phyloP scores from a whole-genome alignment of 2,888 invertebrate species.

The Anorthoa munda region DNA sequence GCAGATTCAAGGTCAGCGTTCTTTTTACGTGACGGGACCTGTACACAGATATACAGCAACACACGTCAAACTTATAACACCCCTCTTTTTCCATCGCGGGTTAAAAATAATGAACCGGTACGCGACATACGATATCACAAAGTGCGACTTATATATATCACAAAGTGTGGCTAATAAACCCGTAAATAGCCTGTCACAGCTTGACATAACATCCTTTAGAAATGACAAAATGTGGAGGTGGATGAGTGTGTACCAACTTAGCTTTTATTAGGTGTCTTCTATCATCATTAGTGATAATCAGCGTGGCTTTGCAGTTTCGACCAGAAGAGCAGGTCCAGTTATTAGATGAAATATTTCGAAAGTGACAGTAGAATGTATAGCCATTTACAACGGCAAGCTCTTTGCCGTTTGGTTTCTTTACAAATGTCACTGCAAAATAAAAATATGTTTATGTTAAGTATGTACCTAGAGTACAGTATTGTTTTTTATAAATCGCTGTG shows the following conservation, averaged over 20 bases:
- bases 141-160: neutral
- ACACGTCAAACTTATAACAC: no score
- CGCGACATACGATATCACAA: no score
- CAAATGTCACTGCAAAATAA: constrained; percentile 49
- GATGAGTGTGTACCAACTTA: constrained; percentile 22
- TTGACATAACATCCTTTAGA: constrained; percentile 21
- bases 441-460: neutral
- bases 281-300: constrained; percentile 47
- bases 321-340: constrained; percentile 72
- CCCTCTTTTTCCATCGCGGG: no score
- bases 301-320: constrained; percentile 64
- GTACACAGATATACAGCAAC: no score
- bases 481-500: no score
- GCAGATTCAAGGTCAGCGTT: no score
- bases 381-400: constrained; percentile 68
- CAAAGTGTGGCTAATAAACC: neutral
- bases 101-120: no score
- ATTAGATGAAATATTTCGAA: constrained; percentile 35
- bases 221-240: constrained; percentile 13
- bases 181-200: neutral
- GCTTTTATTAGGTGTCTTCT: constrained; percentile 4
- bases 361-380: constrained; percentile 68
- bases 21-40: no score
- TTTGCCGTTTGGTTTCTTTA: constrained; percentile 60
- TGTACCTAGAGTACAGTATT: no score